These are phyloP conservation scores for Notothenia coriiceps DNA, from an alignment of 2,113 vertebrate species.

Conservation along the genomic window DNA sequence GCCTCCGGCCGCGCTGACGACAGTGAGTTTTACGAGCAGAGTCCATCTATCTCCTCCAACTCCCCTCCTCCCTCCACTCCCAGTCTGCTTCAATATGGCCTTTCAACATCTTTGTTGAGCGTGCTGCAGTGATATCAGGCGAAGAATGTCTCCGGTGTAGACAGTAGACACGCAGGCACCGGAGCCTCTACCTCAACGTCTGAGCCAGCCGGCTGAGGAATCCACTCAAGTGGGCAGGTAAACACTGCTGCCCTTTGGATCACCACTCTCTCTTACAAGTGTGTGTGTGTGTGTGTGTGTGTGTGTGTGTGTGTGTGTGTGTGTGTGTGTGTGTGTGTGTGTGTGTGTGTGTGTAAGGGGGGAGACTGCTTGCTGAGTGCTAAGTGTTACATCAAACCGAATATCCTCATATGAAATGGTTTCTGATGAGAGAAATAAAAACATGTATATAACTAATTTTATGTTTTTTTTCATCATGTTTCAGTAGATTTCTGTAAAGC, in stretches of 20 bases:
- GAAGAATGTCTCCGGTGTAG: constrained; percentile 78
- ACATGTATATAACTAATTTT: no score
- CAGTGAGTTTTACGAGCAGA: constrained; percentile 44
- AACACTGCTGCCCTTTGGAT: constrained; percentile 73
- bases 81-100: constrained; percentile 64
- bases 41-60: constrained; percentile 31
- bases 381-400: constrained; percentile 4
- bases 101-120: constrained; percentile 79
- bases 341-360: background rate
- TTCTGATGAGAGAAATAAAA: background rate
- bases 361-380: background rate
- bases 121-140: constrained; percentile 65
- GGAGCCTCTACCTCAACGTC: constrained; percentile 63
- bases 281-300: constrained; percentile 26
- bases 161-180: constrained; percentile 78
- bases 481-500: background rate
- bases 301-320: constrained; percentile 3
- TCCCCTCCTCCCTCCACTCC: constrained; percentile 11
- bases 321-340: background rate
- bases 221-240: constrained; percentile 76
- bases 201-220: constrained; percentile 72
- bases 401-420: background rate
- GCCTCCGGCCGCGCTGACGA: constrained; percentile 43
- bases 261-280: constrained; percentile 41
- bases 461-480: no score